phyloP scores from a whole-genome alignment of 92 coral and sea anemone genomes.

The Umimayanthus chanpuru region DNA sequence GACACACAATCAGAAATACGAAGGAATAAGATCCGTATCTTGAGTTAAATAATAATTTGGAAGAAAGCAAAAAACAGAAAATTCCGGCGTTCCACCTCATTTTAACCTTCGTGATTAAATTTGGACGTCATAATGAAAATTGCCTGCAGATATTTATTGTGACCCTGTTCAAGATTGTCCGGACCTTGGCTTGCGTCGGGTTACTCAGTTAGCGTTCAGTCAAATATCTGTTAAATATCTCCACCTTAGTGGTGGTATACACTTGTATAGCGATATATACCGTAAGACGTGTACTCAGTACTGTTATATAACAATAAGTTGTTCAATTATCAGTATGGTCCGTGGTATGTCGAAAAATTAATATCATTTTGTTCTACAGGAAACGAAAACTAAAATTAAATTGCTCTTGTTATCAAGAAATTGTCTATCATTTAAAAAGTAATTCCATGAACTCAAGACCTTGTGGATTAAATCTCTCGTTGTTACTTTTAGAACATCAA shows the following conservation, averaged over 20 bases:
- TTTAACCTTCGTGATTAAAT: background rate
- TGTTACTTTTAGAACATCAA: background rate
- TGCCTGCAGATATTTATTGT: slow-evolving; percentile 23
- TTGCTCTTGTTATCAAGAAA: background rate
- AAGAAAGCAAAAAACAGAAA: background rate
- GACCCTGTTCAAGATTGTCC: background rate
- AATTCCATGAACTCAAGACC: background rate
- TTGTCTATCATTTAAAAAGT: background rate
- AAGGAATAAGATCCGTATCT: background rate
- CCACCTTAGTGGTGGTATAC: background rate
- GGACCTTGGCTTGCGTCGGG: slow-evolving; percentile 1
- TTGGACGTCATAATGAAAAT: slow-evolving; percentile 4
- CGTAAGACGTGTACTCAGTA: too few species aligned
- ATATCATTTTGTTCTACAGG: background rate
- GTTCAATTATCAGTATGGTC: background rate
- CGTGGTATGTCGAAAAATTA: background rate
- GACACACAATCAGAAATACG: background rate
- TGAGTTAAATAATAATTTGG: background rate
- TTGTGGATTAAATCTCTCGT: background rate
- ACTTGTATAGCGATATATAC: background rate
- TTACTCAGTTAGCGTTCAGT: background rate
- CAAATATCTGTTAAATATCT: background rate
- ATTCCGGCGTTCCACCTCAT: background rate
- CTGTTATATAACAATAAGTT: too few species aligned
- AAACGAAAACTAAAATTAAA: background rate